A percentile compares a stretch with the other conserved stretches of the same genome.
phyloP scores from a whole-genome alignment of 2,888 invertebrate species.

The Diarsia rubi region DNA sequence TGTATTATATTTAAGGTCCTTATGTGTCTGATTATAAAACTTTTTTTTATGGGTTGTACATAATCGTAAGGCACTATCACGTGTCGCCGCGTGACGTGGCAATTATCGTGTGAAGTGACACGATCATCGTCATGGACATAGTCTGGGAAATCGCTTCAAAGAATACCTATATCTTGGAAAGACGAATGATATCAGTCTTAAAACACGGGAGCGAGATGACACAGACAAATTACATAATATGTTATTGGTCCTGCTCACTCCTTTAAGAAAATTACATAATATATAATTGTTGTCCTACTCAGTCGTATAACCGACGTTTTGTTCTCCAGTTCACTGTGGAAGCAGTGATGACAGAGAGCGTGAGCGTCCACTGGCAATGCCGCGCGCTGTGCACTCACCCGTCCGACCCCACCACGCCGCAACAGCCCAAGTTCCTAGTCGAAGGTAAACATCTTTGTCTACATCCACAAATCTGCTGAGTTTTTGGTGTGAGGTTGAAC shows the following conservation, averaged over 20 bases:
- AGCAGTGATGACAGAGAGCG: slow-evolving; percentile 94
- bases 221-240: too few relatives aligned
- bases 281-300: background rate
- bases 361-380: slow-evolving; percentile 97
- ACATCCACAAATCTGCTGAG: too few relatives aligned
- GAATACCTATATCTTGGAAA: slow-evolving; percentile 1
- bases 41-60: too few relatives aligned
- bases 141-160: background rate
- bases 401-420: slow-evolving; percentile 90
- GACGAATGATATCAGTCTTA: background rate
- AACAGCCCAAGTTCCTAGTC: slow-evolving; percentile 92
- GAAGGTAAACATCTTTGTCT: slow-evolving; percentile 76
- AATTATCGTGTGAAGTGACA: background rate
- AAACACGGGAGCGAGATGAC: background rate
- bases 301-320: background rate
- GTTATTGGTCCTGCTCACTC: too few relatives aligned
- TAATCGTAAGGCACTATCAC: too few relatives aligned
- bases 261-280: too few relatives aligned
- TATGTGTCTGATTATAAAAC: too few relatives aligned
- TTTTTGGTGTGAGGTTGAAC: background rate
- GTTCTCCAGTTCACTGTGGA: slow-evolving; percentile 94
- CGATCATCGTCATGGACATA: background rate
- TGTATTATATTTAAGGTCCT: too few relatives aligned
- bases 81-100: too few relatives aligned
- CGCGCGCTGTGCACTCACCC: slow-evolving; percentile 92